Evolutionary conservation across 2,113 vertebrate species (phyloP).

Genomic region (Caracal caracal): DNA sequence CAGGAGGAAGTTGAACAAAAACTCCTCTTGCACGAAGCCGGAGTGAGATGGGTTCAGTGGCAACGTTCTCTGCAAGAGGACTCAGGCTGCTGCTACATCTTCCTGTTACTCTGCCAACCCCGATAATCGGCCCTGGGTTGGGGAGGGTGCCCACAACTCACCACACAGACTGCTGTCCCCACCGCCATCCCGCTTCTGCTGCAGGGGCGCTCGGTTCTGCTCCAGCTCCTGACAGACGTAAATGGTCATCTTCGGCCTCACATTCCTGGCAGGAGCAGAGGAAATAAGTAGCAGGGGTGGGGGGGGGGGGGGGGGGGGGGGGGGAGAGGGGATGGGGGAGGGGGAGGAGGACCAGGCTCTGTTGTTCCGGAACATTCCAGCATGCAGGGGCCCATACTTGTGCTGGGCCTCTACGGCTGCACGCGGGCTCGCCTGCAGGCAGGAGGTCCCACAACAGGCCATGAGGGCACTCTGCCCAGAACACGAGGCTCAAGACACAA

Average conservation of each 20-base stretch:
- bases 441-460: background rate
- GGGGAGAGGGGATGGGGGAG: background rate
- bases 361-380: background rate
- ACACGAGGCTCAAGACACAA: background rate
- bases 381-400: background rate
- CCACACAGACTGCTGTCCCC: conserved; percentile 86
- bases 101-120: background rate
- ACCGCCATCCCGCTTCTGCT: conserved; percentile 83
- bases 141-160: conserved; percentile 70
- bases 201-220: conserved; percentile 86
- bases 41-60: background rate
- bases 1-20: background rate
- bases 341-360: background rate
- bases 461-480: background rate
- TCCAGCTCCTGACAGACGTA: conserved; percentile 94
- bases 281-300: background rate
- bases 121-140: rapidly evolving
- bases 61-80: background rate
- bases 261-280: conserved; percentile 84
- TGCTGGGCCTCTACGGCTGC: too few relatives aligned
- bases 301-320: background rate
- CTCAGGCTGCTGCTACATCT: rapidly evolving
- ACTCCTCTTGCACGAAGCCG: background rate
- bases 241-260: conserved; percentile 95
- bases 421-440: background rate